Base-by-base conservation (phyloP, 2,797 vertebrate genomes). In the Hozukius guyotensis region DNA sequence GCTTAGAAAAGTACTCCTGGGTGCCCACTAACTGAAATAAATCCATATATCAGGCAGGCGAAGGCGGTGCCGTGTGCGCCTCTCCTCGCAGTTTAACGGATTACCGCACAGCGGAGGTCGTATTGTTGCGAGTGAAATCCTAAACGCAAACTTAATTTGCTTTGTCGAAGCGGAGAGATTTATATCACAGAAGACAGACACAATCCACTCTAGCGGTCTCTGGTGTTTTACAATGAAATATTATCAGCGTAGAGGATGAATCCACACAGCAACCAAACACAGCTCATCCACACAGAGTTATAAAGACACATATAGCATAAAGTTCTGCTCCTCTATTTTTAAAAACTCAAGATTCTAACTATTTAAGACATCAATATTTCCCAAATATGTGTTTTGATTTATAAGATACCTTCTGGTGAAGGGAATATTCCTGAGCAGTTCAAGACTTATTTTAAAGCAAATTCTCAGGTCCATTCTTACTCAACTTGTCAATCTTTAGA, bases 1-100 rank as follows among this genome's bases (percentile, higher is more conserved):
- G 82, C 80, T 85, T 64, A 57, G 53, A 71, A 75, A 66, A 42
- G 53, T 66, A 68, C 75, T 85, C 76, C 36, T 22, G 75, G 55
- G 72, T 63, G 70, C 72, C 79, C 49, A 9, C 72, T 67, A 59
- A 81, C 60, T 66, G 67, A 87, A 90, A 87, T 66, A 75, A 82
- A 82, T 78, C 77, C 72, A 86, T 80, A 75, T 22, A 81, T 84
- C 78, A 73, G 72, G 52, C 36, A 34, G 70, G 18, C 20, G 34
- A 38, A 86, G 81, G 84, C 11, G 5, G 76, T n/a, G 14, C n/a
- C 34, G 52, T 2, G 63, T 36, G 49, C 0, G 2, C 24, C 11
- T 83, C 69, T 29, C 65, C 64, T 69, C 25, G 9, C 64, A 71
- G n/a, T 79, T 81, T 78, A 75, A 77, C 42, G 13, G 71, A 69